These are phyloP conservation scores for Hyaena hyaena DNA, from an alignment of 2,113 vertebrate genomes.

Conservation along the genomic window DNA sequence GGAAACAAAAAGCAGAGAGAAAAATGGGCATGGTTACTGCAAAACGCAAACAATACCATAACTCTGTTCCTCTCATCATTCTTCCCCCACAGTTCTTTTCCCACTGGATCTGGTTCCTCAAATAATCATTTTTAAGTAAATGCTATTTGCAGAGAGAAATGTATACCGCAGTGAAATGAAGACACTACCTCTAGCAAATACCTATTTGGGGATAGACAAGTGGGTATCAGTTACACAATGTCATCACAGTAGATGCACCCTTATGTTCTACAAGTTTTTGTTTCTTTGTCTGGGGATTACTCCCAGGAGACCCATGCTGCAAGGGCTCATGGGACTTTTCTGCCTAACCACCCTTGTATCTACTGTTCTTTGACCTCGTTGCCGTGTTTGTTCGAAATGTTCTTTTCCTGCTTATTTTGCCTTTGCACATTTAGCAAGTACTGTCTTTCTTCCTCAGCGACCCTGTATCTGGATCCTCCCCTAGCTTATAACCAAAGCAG, in stretches of 20 bases:
- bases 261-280: background rate
- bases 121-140: constrained; percentile 31
- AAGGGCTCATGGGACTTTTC: background rate
- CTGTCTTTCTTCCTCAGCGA: background rate
- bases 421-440: background rate
- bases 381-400: background rate
- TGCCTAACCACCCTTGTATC: background rate
- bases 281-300: background rate
- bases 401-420: constrained; percentile 25
- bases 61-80: background rate
- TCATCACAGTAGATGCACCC: background rate
- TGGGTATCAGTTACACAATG: background rate
- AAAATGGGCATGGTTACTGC: background rate
- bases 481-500: background rate
- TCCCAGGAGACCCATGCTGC: background rate
- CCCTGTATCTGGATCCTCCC: background rate
- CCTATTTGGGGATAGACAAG: background rate
- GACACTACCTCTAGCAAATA: background rate
- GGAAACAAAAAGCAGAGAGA: background rate
- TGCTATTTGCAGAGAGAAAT: background rate
- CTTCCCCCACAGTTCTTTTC: background rate
- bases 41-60: background rate
- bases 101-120: background rate
- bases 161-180: background rate
- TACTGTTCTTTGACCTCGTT: background rate